Base-by-base conservation (phyloP, 2,888 invertebrate genomes). In the Cephus sareptanus region DNA sequence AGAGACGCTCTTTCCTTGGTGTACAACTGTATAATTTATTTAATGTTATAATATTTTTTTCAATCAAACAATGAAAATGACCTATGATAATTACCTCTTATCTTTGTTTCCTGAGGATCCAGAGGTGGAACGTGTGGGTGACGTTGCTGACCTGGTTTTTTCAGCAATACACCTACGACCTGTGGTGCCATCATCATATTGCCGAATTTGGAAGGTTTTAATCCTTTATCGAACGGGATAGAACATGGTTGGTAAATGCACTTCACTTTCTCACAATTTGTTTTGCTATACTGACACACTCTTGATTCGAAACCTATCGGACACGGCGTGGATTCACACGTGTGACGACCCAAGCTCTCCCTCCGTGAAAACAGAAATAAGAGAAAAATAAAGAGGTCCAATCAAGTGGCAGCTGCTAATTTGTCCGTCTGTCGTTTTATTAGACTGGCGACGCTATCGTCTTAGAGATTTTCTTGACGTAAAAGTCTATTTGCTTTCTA, bases 101-200 rank as follows among this genome's bases (percentile, higher is more conserved):
- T 91, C 83, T 91, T 91, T 15, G 89, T 91, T 74, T 91, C 91
- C 81, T 90, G 90, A 0, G 89, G 90, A 82, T 90, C 91, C 79
- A 89, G 77, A 56, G 90, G 86, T 68, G 89, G 87, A 34, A 87
- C 85, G 75, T 87, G 87, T 77, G 87, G 86, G 82, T 88, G 86
- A 80, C 40, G 85, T 77, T 87, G 88, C 77, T 90, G 90, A 77
- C 90, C 90, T 68, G 90, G 90, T 84, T 91, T 90, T 84, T 91
- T 91, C 80, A 90, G 84, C 84, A 91, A 83, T 73, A 91, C 90
- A 84, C 91, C 91, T 86, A 91, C 90, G 80, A 91, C 88, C 82
- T 91, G 89, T 80, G 91, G 91, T 80, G 90, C 89, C 87, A 90
- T 89, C 90, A 91, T 89, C 90, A 88, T 90, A 85, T 81, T 83